A percentile compares a stretch with the other conserved stretches of the same genome.
These are phyloP conservation scores for Gryon sp. DNA, from an alignment of 1,140 invertebrate species.

Conservation along the genomic window DNA sequence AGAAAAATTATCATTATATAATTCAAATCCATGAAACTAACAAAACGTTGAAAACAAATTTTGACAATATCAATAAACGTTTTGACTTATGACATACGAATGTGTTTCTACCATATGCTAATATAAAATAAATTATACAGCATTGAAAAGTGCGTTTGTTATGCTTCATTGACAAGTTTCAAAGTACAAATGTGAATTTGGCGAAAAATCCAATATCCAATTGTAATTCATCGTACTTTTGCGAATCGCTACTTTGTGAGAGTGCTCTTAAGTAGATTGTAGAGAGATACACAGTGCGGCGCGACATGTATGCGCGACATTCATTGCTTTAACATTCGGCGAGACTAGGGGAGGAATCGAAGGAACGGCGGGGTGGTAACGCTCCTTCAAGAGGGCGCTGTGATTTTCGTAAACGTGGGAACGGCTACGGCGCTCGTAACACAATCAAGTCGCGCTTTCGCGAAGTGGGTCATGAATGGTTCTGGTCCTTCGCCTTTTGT, in stretches of 20 bases:
- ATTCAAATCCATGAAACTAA: too few species aligned
- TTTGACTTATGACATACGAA: too few species aligned
- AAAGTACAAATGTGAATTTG: too few species aligned
- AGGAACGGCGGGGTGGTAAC: not conserved
- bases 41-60: too few species aligned
- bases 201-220: too few species aligned
- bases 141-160: too few species aligned
- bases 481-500: slow-evolving; percentile 40
- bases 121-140: too few species aligned
- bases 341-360: not conserved
- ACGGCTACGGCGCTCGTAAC: slow-evolving; percentile 12
- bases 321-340: slow-evolving; percentile 6
- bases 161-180: too few species aligned
- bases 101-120: too few species aligned
- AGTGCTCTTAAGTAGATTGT: slow-evolving; percentile 25
- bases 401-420: slow-evolving; percentile 40
- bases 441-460: slow-evolving; percentile 38
- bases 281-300: slow-evolving; percentile 3
- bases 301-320: slow-evolving; percentile 12
- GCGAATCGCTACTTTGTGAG: slow-evolving; percentile 15
- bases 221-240: too few species aligned
- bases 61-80: too few species aligned
- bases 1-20: too few species aligned
- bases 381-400: slow-evolving; percentile 20
- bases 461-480: slow-evolving; percentile 51